phyloP scores from a whole-genome alignment of 2,113 vertebrate species.

The Mirza zaza region DNA sequence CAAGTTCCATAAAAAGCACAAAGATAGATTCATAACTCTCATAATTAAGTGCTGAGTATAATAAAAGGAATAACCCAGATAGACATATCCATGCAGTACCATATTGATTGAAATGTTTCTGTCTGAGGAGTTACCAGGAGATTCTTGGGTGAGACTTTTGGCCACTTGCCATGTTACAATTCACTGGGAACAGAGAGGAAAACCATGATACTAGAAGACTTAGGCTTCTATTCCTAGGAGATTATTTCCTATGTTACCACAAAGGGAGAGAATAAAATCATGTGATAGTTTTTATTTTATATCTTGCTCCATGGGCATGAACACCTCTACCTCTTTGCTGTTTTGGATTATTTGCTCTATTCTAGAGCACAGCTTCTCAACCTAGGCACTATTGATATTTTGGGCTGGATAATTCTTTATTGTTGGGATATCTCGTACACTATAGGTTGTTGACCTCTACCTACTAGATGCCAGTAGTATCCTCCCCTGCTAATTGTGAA shows the following conservation, averaged over 20 bases:
- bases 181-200: background rate
- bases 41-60: background rate
- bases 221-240: background rate
- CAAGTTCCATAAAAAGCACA: background rate
- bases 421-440: background rate
- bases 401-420: background rate
- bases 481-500: background rate
- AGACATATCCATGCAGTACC: background rate
- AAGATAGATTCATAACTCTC: background rate
- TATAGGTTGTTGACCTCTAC: background rate
- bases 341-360: background rate
- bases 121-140: background rate
- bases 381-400: background rate
- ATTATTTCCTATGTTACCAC: background rate
- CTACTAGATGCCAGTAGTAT: background rate
- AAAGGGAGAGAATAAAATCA: background rate
- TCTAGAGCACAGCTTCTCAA: background rate
- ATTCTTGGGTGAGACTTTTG: background rate
- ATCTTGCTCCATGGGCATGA: background rate
- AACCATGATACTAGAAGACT: background rate
- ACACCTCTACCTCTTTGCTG: background rate
- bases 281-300: background rate
- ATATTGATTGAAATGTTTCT: background rate
- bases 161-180: background rate
- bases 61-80: background rate